These are phyloP conservation scores for Syngnathus rostellatus DNA, from an alignment of 2,797 vertebrate species.

Conservation along the genomic window DNA sequence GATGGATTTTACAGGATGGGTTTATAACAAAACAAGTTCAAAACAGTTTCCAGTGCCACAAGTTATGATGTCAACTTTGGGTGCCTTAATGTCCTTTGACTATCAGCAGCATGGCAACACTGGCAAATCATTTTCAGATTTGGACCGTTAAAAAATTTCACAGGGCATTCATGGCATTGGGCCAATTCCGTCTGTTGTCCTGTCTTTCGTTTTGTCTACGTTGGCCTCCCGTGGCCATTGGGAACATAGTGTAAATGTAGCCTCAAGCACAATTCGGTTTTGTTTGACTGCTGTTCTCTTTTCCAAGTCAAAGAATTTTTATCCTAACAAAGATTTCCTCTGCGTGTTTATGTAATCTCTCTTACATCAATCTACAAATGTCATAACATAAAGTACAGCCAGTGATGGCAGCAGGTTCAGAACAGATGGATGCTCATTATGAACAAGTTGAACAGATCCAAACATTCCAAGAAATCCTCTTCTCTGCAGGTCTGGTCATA, in stretches of 20 bases:
- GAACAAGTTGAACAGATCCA: slow-evolving; percentile 39
- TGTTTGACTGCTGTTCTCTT: not conserved
- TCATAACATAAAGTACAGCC: slow-evolving; percentile 29
- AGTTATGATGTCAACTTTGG: no score
- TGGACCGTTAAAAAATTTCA: no score
- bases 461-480: slow-evolving; percentile 25
- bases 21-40: no score
- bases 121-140: no score
- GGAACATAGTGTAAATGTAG: not conserved
- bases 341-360: slow-evolving; percentile 14
- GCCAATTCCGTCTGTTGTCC: not conserved
- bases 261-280: not conserved
- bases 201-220: not conserved
- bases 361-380: slow-evolving; percentile 29
- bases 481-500: slow-evolving; percentile 25
- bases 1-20: no score
- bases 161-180: no score
- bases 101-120: no score
- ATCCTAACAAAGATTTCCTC: not conserved
- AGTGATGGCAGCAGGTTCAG: slow-evolving; percentile 38
- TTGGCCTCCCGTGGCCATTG: not conserved
- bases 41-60: no score
- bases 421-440: slow-evolving; percentile 51
- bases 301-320: not conserved
- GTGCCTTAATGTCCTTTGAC: no score